These are phyloP conservation scores for Leptopterna dolabrata DNA, from an alignment of 2,888 invertebrate species.

Conservation along the genomic window DNA sequence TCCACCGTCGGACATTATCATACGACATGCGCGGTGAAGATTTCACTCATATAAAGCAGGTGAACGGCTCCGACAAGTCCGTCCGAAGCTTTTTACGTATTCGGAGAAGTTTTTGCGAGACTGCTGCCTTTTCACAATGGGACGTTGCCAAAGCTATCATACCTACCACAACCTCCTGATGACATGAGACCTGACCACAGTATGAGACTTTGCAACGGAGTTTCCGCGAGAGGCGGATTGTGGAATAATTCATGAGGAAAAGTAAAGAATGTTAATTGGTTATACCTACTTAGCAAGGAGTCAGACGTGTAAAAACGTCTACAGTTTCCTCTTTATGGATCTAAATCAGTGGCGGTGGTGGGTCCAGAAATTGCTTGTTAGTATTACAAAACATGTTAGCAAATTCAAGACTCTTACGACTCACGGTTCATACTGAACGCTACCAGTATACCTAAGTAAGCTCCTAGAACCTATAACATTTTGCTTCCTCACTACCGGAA, in stretches of 20 bases:
- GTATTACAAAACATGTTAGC: no score
- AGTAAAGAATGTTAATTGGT: neutral
- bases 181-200: neutral
- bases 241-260: neutral
- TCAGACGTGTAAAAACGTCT: no score
- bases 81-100: neutral
- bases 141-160: neutral
- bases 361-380: no score
- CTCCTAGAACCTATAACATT: no score
- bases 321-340: no score
- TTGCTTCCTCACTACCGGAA: no score
- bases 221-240: neutral
- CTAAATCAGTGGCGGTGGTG: no score
- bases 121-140: neutral
- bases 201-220: neutral
- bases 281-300: no score
- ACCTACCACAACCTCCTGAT: neutral
- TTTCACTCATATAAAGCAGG: neutral
- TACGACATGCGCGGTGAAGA: neutral
- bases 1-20: neutral
- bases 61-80: neutral
- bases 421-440: no score
- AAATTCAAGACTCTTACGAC: no score
- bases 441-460: no score
- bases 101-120: neutral